A percentile compares a stretch with the other conserved stretches of the same genome.
Conservation (phyloP, 2,113 vertebrate species). For the Sapajus apella region DNA sequence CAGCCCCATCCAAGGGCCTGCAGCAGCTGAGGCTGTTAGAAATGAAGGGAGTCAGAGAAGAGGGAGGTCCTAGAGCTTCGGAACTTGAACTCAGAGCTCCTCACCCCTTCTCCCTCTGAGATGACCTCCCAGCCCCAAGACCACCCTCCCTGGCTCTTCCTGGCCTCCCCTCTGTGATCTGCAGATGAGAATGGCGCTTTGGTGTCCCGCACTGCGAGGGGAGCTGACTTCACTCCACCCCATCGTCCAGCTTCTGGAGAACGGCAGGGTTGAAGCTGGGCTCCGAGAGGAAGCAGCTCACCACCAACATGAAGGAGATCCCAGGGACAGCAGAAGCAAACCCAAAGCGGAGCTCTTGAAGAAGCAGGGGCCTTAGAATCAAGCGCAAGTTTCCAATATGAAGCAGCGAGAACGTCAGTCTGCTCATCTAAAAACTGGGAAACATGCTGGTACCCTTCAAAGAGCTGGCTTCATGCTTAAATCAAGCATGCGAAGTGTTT, state of each 20-base stretch:
- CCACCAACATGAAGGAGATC: not conserved
- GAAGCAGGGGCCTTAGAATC: not conserved
- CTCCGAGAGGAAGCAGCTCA: not conserved
- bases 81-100: not conserved
- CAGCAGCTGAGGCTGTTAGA: not conserved
- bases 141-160: not conserved
- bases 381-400: not conserved
- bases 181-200: not conserved
- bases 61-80: not conserved
- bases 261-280: not conserved
- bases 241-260: not conserved
- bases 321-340: too few relatives aligned
- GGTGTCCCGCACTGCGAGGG: not conserved
- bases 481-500: not conserved
- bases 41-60: not conserved
- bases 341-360: not conserved
- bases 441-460: not conserved
- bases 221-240: not conserved
- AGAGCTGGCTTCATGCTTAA: not conserved
- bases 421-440: not conserved
- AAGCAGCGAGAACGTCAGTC: not conserved
- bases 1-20: not conserved
- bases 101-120: not conserved
- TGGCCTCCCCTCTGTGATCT: not conserved
- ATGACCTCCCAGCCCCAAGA: not conserved